Evolutionary conservation across 2,113 vertebrate species (phyloP).

Genomic region (Microcebus murinus): DNA sequence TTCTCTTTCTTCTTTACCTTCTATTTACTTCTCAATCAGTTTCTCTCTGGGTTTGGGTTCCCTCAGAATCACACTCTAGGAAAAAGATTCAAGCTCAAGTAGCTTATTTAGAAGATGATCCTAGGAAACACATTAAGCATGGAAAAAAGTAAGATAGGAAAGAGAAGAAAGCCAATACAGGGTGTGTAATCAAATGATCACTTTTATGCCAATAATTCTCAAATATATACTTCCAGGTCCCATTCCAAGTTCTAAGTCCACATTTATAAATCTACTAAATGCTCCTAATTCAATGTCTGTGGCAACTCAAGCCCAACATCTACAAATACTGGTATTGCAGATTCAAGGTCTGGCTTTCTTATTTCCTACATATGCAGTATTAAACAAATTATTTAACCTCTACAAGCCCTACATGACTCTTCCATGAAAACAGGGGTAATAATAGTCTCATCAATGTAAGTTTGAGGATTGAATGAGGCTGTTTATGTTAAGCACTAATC

Average conservation of each 20-base stretch:
- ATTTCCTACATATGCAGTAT: not conserved
- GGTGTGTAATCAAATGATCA: not conserved
- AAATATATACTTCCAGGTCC: not conserved
- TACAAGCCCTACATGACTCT: not conserved
- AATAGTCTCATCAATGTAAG: not conserved
- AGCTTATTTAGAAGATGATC: not conserved
- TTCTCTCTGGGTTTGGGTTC: not conserved
- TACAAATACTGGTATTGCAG: not conserved
- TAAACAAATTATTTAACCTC: not conserved
- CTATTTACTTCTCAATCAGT: not conserved
- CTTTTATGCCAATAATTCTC: not conserved
- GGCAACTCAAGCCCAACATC: not conserved
- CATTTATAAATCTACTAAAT: not conserved
- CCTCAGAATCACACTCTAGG: not conserved
- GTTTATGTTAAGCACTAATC: not conserved
- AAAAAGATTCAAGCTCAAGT: not conserved
- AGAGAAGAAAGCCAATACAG: not conserved
- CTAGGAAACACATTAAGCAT: not conserved
- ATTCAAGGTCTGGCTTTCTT: not conserved
- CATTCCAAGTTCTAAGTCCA: not conserved
- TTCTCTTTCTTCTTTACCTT: not conserved
- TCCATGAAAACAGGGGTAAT: not conserved
- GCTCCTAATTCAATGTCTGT: not conserved
- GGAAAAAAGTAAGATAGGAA: not conserved
- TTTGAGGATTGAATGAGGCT: conserved; percentile 13